Evolutionary conservation across 2,113 vertebrate genomes (phyloP), one percentile per base, ranked within the genome.

Genomic region (Callocephalon fimbriatum): DNA sequence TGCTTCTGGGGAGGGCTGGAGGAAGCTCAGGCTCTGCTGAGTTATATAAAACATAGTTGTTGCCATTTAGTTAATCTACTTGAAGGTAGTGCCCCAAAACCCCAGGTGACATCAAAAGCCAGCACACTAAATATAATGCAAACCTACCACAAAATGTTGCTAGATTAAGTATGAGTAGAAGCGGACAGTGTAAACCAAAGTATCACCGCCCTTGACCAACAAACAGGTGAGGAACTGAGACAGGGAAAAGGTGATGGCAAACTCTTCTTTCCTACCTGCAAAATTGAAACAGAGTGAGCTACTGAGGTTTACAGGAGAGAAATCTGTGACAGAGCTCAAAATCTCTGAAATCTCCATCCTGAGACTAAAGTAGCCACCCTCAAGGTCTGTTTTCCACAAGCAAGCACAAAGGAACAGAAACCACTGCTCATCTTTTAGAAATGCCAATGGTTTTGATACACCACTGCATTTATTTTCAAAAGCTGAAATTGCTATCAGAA

Each of bases 191-290:
- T 1, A 1, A 73, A 38, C 19, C 11, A 12, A 42, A 77, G 9
- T 38, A n/a, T 48, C 35, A 1, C 25, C 21, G 20, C 17, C 40
- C 50, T 74, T 66, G 18, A 54, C 19, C 58, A 82, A 29, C 16
- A 9, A 80, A 29, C 17, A 9, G 14, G 6, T 3, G 1, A 58
- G n/a, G n/a, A 80, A 51, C 13, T 0, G 4, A 6, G 15, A 25
- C 18, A 20, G 12, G 16, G 68, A 44, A 44, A 27, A 67, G 14
- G 11, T 31, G 19, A 35, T 15, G 9, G 44, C 2, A 40, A 90
- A 63, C 13, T 85, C 45, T 47, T 15, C 35, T 62, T 81, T 88
- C 22, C 48, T 54, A 12, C 2, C 1, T 22, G 18, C 11, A 56
- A 82, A 86, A 73, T 13, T 6, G 9, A 68, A 72, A 44, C 37